These are phyloP conservation scores for Selenia dentaria DNA, from an alignment of 2,888 invertebrate species.

Conservation along the genomic window DNA sequence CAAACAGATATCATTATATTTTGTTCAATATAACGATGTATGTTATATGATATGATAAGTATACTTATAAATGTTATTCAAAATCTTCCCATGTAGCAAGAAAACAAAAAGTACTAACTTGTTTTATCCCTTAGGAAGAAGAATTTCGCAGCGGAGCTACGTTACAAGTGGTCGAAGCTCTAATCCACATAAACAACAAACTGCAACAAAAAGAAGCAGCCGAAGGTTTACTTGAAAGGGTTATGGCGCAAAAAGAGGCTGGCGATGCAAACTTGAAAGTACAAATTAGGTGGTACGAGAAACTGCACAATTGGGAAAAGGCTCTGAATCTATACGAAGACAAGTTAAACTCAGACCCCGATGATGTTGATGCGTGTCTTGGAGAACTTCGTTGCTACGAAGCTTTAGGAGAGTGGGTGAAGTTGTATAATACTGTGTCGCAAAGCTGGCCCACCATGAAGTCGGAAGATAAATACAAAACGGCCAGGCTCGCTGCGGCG, in stretches of 20 bases:
- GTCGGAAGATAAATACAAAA: constrained; percentile 83
- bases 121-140: constrained; percentile 88
- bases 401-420: constrained; percentile 98
- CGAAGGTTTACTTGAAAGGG: constrained; percentile 95
- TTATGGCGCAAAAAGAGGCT: constrained; percentile 91
- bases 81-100: too few species aligned
- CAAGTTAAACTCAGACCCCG: constrained; percentile 86
- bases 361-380: constrained; percentile 91
- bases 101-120: too few species aligned
- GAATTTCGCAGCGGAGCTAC: constrained; percentile 94
- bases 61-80: too few species aligned
- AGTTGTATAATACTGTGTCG: constrained; percentile 92
- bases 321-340: constrained; percentile 94
- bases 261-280: constrained; percentile 84
- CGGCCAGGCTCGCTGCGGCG: constrained; percentile 96
- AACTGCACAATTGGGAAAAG: constrained; percentile 99
- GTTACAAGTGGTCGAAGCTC: constrained; percentile 95
- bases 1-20: too few species aligned
- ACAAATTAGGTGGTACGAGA: constrained; percentile 98
- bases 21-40: too few species aligned
- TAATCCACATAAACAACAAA: constrained; percentile 99
- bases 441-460: constrained; percentile 90
- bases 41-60: too few species aligned
- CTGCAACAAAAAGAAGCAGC: constrained; percentile 99
- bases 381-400: constrained; percentile 98